Evolutionary conservation across 2,888 invertebrate genomes (phyloP).

Genomic region (Latrodectus hesperus): DNA sequence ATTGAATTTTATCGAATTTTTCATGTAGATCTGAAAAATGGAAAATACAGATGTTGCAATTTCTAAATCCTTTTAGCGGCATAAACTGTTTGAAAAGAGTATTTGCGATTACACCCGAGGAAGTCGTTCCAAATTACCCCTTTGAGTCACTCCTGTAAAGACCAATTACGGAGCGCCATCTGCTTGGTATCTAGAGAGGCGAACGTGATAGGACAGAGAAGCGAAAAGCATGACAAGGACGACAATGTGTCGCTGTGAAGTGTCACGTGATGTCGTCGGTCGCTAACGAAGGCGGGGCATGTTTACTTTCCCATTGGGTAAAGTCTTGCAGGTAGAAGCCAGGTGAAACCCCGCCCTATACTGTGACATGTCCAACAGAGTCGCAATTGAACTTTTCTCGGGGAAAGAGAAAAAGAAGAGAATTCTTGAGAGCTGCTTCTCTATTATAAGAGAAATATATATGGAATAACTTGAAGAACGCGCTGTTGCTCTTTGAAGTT

Average conservation of each 20-base stretch:
- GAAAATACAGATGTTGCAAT: no score
- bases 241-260: conserved; percentile 61
- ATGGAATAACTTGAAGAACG: no score
- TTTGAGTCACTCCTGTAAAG: not conserved
- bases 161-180: not conserved
- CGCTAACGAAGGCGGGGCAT: conserved; percentile 41
- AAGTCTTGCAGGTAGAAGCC: conserved; percentile 32
- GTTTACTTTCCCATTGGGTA: conserved; percentile 29
- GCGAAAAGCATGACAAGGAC: conserved; percentile 60
- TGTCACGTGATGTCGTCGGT: conserved; percentile 63
- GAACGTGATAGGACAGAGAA: conserved; percentile 55
- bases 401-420: no score
- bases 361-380: conserved; percentile 19
- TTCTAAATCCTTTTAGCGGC: no score
- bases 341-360: conserved; percentile 53
- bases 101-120: not conserved
- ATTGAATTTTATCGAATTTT: no score
- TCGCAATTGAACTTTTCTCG: not conserved
- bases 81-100: no score
- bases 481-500: no score
- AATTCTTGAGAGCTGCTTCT: no score
- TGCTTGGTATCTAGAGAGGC: not conserved
- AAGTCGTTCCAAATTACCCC: not conserved
- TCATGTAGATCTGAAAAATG: no score
- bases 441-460: no score